Evolutionary conservation across 2,888 invertebrate species (phyloP).

Genomic region (Lycia hirtaria): DNA sequence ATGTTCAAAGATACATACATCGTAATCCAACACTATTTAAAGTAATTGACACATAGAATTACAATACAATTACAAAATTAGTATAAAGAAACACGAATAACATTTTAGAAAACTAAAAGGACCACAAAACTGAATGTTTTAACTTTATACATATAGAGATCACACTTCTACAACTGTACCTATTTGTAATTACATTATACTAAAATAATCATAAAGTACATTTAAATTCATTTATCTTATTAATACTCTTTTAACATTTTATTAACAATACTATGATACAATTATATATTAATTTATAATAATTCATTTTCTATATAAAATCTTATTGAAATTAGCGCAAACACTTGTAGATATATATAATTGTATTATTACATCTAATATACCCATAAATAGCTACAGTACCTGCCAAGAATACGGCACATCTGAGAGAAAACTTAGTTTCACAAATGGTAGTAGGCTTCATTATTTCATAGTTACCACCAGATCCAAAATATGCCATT

Average conservation of each 20-base stretch:
- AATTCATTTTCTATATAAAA: slow-evolving; percentile 26
- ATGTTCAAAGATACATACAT: slow-evolving; percentile 19
- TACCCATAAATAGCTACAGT: slow-evolving; percentile 28
- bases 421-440: not conserved
- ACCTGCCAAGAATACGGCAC: slow-evolving; percentile 12
- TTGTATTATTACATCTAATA: slow-evolving; percentile 22
- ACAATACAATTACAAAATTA: slow-evolving; percentile 40
- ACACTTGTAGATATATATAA: slow-evolving; percentile 15
- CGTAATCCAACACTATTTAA: slow-evolving; percentile 24
- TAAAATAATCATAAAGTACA: slow-evolving; percentile 18
- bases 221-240: slow-evolving; percentile 30
- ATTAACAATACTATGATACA: slow-evolving; percentile 34
- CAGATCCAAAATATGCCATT: too few relatives aligned
- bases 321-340: slow-evolving; percentile 22
- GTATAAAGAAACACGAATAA: slow-evolving; percentile 35
- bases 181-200: slow-evolving; percentile 6
- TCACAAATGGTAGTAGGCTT: too few relatives aligned
- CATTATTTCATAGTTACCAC: too few relatives aligned
- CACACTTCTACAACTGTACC: slow-evolving; percentile 48
- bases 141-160: slow-evolving; percentile 44
- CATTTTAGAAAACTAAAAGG: slow-evolving; percentile 45
- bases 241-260: slow-evolving; percentile 36
- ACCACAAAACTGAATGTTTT: slow-evolving; percentile 51
- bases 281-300: slow-evolving; percentile 25
- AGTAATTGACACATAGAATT: slow-evolving; percentile 42